These are phyloP conservation scores for Xylota segnis DNA, from an alignment of 2,888 invertebrate genomes.

Conservation along the genomic window DNA sequence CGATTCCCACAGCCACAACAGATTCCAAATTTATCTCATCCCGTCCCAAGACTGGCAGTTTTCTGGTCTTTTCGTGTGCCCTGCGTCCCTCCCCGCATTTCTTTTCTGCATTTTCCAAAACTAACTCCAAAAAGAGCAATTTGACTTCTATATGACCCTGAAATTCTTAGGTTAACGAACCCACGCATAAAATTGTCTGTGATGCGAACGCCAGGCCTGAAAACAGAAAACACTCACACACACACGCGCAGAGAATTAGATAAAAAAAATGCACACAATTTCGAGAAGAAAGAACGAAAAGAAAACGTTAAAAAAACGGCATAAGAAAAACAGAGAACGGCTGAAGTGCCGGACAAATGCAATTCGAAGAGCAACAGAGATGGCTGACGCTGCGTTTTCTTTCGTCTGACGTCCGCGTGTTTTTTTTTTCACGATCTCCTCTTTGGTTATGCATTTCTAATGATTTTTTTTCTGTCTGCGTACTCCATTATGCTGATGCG, in stretches of 20 bases:
- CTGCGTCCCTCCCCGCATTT: constrained; percentile 7
- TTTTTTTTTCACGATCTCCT: constrained; percentile 47
- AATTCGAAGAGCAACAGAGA: constrained; percentile 36
- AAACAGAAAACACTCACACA: constrained; percentile 12
- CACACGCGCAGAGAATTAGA: constrained; percentile 12
- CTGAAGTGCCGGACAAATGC: constrained; percentile 24
- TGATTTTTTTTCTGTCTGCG: constrained; percentile 33
- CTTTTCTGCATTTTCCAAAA: constrained; percentile 49
- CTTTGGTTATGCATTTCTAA: constrained; percentile 48
- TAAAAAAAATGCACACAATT: constrained; percentile 58
- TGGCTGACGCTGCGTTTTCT: not conserved
- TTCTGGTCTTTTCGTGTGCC: constrained; percentile 24
- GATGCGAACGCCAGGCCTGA: constrained; percentile 47
- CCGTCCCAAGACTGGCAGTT: constrained; percentile 46
- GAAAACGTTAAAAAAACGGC: constrained; percentile 25
- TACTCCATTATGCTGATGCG: constrained; percentile 55
- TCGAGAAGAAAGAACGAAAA: constrained; percentile 6
- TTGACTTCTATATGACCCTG: constrained; percentile 80
- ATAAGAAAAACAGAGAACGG: constrained; percentile 37
- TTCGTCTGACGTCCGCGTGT: constrained; percentile 14
- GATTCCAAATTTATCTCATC: constrained; percentile 45
- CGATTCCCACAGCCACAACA: constrained; percentile 48
- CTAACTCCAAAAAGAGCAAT: constrained; percentile 64
- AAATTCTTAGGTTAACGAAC: constrained; percentile 80
- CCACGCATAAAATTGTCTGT: constrained; percentile 77